Conservation (phyloP, 2,888 invertebrate species). For the Crematogaster levior region DNA sequence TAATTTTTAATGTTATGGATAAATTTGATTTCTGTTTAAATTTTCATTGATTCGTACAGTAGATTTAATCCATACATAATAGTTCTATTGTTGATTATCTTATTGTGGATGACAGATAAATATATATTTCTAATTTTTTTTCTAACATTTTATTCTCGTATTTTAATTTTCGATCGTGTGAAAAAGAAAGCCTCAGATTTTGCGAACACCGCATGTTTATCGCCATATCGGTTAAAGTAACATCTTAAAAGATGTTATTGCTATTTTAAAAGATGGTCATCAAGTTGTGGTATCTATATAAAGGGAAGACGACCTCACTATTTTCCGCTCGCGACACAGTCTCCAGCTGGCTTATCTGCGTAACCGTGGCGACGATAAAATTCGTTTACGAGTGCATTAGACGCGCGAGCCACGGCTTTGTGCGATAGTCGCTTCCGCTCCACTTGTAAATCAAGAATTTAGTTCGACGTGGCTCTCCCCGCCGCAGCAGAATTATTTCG, state of each 20-base stretch:
- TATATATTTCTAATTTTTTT: not conserved
- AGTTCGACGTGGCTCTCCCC: constrained; percentile 34
- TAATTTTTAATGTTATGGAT: not conserved
- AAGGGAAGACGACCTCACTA: constrained; percentile 32
- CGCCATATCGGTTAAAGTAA: no score
- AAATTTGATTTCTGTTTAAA: not conserved
- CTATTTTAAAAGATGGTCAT: constrained; percentile 7
- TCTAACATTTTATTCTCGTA: not conserved
- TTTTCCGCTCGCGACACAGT: constrained; percentile 57
- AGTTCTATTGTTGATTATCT: not conserved
- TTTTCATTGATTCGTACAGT: not conserved
- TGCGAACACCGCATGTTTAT: no score
- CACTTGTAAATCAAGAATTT: constrained; percentile 74
- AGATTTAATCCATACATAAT: not conserved
- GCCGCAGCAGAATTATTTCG: constrained; percentile 36
- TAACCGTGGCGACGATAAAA: constrained; percentile 76
- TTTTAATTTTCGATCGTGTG: not conserved
- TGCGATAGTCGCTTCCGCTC: constrained; percentile 77
- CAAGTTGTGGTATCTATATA: constrained; percentile 27
- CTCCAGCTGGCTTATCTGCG: constrained; percentile 67
- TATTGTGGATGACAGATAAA: not conserved
- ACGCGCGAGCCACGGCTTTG: constrained; percentile 65
- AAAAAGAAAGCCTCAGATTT: not conserved
- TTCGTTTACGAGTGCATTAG: constrained; percentile 76
- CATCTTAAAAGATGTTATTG: no score